Evolutionary conservation across 2,888 invertebrate genomes (phyloP), one percentile per base, ranked within the genome.

Genomic region (Asteroscopus sphinx): DNA sequence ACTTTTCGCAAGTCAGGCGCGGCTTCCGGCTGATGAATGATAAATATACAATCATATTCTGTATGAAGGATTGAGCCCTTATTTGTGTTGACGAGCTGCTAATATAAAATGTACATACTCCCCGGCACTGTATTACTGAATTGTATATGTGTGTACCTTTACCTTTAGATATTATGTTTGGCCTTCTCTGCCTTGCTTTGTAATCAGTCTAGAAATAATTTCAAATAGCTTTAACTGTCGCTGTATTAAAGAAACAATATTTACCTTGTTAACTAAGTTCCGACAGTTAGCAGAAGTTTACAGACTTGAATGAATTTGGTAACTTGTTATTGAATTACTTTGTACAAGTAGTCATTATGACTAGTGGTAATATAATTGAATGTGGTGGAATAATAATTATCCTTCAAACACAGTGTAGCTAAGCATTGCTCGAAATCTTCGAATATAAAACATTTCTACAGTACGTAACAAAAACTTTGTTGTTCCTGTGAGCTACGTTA

Each of bases 251-350:
- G 77, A 86, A 86, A 83, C 80, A 85, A 86, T 84, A 83, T 87
- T 87, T 85, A 82, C 81, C 77, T 86, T 83, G 86, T 82, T 85
- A 86, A 82, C 83, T 80, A 48, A 87, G 81, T 86, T 86, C 81
- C 76, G 77, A 82, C 81, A 83, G 77, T 76, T 59, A 60, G 57
- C 76, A 72, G 69, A 83, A 79, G 79, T 76, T 76, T 78, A 78
- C 78, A 55, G 65, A 71, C 76, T 76, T 64, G 71, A 79, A 83
- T 74, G 63, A 78, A 76, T 81, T 80, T 72, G 63, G 68, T 72
- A 68, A 75, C 70, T 68, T 71, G 73, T 68, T 70, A 76, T 79
- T 73, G 56, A 69, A 67, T 77, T 67, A 70, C 41, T 69, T 52
- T 52, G 49, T 46, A 32, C 28, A 46, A 62, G 54, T 61, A 42